Evolutionary conservation across 2,113 vertebrate species (phyloP).

Genomic region (Montifringilla adamsi): DNA sequence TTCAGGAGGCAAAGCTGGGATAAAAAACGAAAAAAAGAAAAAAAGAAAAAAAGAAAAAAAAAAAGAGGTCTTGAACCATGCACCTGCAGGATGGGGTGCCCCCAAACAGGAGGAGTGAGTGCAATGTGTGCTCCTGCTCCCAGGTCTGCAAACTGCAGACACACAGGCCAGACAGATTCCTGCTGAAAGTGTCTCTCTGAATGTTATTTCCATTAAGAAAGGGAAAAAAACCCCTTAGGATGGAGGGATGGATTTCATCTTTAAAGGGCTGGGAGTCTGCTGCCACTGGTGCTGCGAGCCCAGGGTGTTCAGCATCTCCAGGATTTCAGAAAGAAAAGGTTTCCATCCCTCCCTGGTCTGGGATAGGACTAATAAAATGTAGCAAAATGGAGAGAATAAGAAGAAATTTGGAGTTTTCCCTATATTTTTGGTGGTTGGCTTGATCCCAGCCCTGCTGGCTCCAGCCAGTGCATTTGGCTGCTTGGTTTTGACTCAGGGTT

Average conservation of each 20-base stretch:
- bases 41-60: accelerated
- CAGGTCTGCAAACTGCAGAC: neutral
- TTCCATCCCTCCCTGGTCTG: neutral
- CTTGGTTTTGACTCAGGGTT: neutral
- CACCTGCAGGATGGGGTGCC: neutral
- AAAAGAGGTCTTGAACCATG: neutral
- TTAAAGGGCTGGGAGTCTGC: neutral
- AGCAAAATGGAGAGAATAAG: neutral
- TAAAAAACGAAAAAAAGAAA: neutral
- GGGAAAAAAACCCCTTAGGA: neutral
- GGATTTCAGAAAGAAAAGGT: neutral
- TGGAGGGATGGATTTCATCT: neutral
- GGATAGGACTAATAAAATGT: accelerated
- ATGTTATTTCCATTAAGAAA: neutral
- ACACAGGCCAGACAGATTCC: neutral
- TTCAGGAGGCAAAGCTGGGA: neutral
- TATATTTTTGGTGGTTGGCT: neutral
- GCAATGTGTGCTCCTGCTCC: neutral
- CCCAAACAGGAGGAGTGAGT: accelerated
- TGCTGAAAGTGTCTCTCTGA: neutral
- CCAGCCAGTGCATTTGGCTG: neutral
- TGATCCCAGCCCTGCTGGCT: neutral
- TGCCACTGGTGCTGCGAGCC: accelerated
- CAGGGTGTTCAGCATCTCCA: neutral
- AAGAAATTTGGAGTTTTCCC: neutral